Conservation (phyloP, 2,888 invertebrate species). For the Muschampia plurimacula region DNA sequence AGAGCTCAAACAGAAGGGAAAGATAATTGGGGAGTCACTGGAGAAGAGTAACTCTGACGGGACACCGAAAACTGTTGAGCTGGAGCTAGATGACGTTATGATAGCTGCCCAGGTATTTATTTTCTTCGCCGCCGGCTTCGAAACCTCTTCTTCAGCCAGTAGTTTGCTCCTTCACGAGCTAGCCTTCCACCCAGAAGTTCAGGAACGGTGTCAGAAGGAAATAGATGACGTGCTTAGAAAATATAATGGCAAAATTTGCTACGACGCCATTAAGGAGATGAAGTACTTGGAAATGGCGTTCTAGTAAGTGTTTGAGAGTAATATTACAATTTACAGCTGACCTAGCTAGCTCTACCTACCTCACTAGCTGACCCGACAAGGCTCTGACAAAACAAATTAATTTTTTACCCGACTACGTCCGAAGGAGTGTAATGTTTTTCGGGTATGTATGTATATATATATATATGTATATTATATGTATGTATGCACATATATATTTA, state of each 20-base stretch:
- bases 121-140: not conserved
- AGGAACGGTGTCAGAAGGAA: not conserved
- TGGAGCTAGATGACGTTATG: not conserved
- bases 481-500: too few relatives aligned
- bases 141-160: not conserved
- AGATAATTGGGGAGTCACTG: constrained; percentile 32
- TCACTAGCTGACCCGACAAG: too few relatives aligned
- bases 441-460: too few relatives aligned
- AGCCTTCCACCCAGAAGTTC: not conserved
- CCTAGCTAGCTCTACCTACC: too few relatives aligned
- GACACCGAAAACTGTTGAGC: not conserved
- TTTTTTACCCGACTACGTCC: too few relatives aligned
- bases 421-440: too few relatives aligned
- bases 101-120: not conserved
- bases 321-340: too few relatives aligned
- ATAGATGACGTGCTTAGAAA: not conserved
- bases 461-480: too few relatives aligned
- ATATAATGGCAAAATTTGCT: not conserved
- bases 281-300: constrained; percentile 43
- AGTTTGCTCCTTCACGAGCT: not conserved
- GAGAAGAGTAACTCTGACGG: not conserved
- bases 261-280: not conserved
- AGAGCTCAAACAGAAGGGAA: constrained; percentile 47
- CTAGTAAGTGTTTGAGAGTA: too few relatives aligned
- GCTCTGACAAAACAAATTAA: too few relatives aligned